Base-by-base conservation (phyloP, 1,140 invertebrate genomes). In the Drosophila pruinosa region DNA sequence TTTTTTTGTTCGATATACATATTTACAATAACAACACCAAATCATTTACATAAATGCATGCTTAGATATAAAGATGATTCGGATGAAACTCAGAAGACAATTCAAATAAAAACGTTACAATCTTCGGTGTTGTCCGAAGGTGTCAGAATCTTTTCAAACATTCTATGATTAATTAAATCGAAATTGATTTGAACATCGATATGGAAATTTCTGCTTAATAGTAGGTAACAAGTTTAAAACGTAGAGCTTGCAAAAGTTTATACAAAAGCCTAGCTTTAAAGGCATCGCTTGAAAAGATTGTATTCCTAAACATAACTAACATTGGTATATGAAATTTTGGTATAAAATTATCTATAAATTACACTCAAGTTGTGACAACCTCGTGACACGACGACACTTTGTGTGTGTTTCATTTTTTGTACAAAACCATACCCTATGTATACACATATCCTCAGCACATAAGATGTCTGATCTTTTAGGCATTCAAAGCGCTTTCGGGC, bases 1-100 rank as follows among this genome's bases (percentile, higher is more conserved):
- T 54, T 2, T 2, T 19, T 62, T 54, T 39, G 31, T 63, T 63
- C 28, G 39, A 56, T 70, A 63, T 56, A 63, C 58, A 48, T 63
- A 62, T 69, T 62, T 69, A 69, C 65, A 70, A 45, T 63, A 70
- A 70, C 48, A 69, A 69, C 48, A 39, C 48, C 50, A 38, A 12
- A 31, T 41, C 14, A 28, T 39, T 26, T 28, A 43, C 41, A 47
- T n/a, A 6, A 34, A 58, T 45, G 15, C 39, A 12, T 54, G 34
- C 14, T 24, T 31, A 47, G 19, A 10, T 47, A 36, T 28, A 22
- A 8, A 28, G 2, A 10, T 21, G 17, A 38, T 12, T 52, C 6
- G 17, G 2, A 26, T 10, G n/a, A 52, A 52, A 48, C 4, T 56
- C 19, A 56, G 31, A 7, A n/a, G n/a, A 41, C 6, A 61, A 50